Evolutionary conservation across 2,113 vertebrate genomes (phyloP).

Genomic region (Austrofundulus limnaeus): DNA sequence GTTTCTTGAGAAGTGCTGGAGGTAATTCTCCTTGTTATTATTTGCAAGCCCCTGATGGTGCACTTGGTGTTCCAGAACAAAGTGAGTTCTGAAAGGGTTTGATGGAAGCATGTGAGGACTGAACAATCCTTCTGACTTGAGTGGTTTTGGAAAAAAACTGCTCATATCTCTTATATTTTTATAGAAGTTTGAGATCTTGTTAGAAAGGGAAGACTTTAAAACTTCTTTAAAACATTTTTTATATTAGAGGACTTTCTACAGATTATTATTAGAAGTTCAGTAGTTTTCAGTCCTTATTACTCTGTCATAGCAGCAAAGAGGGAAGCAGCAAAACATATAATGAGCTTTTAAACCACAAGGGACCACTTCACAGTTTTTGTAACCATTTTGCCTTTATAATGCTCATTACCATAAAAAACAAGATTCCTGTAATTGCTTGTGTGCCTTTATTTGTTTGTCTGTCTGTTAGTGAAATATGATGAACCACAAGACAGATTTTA

Average conservation of each 20-base stretch:
- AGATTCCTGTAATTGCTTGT: too few relatives aligned
- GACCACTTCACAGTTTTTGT: too few relatives aligned
- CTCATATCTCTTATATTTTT: constrained; percentile 12
- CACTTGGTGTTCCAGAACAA: constrained; percentile 38
- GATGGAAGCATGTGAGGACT: constrained; percentile 6
- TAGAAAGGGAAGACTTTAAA: background rate
- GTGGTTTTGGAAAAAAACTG: constrained; percentile 1
- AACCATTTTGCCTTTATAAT: too few relatives aligned
- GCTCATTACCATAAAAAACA: too few relatives aligned
- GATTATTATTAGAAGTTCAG: constrained; percentile 11
- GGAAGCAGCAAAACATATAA: constrained; percentile 31
- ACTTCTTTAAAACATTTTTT: background rate
- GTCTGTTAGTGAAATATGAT: too few relatives aligned
- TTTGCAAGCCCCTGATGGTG: constrained; percentile 55
- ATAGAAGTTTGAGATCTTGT: constrained; percentile 6
- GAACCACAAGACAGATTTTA: too few relatives aligned
- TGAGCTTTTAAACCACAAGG: too few relatives aligned
- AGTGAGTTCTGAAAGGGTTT: constrained; percentile 33
- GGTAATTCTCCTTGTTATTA: constrained; percentile 72
- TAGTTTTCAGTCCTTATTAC: constrained; percentile 5
- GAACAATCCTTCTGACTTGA: constrained; percentile 4
- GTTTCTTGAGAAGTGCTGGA: constrained; percentile 71
- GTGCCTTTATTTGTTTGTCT: too few relatives aligned
- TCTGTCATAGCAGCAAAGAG: constrained; percentile 24
- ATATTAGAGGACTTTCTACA: background rate